A percentile compares a stretch with the other conserved stretches of the same genome.
phyloP scores from a whole-genome alignment of 2,113 vertebrate genomes.

The Speoplatyrhinus poulsoni region DNA sequence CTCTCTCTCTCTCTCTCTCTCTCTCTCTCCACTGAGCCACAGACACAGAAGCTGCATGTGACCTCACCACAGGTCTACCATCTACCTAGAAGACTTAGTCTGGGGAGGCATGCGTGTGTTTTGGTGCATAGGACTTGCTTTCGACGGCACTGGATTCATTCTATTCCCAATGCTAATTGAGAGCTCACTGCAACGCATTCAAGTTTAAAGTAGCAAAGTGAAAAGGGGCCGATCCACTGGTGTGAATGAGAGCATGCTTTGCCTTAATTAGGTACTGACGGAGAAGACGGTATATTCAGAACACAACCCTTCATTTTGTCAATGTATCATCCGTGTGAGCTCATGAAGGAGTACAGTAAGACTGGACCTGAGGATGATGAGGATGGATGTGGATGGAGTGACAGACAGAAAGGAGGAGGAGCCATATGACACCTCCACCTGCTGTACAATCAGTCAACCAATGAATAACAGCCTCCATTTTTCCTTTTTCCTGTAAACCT shows the following conservation, averaged over 20 bases:
- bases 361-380: too few species aligned
- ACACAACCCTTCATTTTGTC: too few species aligned
- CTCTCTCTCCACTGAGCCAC: constrained; percentile 2
- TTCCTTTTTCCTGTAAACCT: constrained; percentile 21
- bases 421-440: constrained; percentile 8
- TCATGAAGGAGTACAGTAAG: too few species aligned
- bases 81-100: neutral
- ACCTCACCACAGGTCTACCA: constrained; percentile 3
- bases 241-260: neutral
- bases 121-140: constrained; percentile 16
- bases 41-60: constrained; percentile 9
- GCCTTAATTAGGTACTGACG: neutral
- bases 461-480: constrained; percentile 20
- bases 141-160: constrained; percentile 55
- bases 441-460: constrained; percentile 24
- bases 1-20: too few species aligned
- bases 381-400: neutral
- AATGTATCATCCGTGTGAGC: too few species aligned
- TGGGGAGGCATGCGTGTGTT: constrained; percentile 6
- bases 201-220: constrained; percentile 49
- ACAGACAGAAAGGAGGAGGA: constrained; percentile 22
- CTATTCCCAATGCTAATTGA: constrained; percentile 44
- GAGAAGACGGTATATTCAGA: neutral
- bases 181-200: constrained; percentile 58
- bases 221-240: constrained; percentile 11